Percentiles rank a stretch among this genome's conserved stretches.
Conservation (phyloP, 2,113 vertebrate species). For the Siniperca chuatsi region DNA sequence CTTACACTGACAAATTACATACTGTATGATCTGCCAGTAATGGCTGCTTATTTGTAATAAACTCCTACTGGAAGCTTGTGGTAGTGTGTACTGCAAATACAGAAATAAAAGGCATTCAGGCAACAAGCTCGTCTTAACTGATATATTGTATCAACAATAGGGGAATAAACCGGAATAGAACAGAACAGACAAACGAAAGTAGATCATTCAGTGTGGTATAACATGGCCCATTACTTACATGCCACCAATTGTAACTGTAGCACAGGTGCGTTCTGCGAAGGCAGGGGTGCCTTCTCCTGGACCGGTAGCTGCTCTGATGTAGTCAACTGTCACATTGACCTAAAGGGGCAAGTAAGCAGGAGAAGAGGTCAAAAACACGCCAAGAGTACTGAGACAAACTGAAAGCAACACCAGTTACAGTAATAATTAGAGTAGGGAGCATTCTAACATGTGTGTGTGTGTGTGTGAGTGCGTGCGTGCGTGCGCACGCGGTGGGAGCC, state of each 20-base stretch:
- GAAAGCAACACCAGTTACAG: constrained; percentile 30
- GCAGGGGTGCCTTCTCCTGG: constrained; percentile 89
- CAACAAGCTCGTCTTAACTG: neutral
- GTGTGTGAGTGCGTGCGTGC: neutral
- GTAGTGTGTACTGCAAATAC: neutral
- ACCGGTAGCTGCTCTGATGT: constrained; percentile 94
- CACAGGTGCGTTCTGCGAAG: constrained; percentile 96
- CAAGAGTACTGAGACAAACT: constrained; percentile 17
- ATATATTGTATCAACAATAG: neutral
- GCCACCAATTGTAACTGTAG: constrained; percentile 95
- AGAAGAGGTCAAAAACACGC: constrained; percentile 34
- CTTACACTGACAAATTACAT: constrained; percentile 9
- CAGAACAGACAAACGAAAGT: neutral
- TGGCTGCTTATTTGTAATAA: neutral
- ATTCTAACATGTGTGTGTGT: constrained; percentile 5
- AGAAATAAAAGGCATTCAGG: neutral
- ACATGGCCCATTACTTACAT: constrained; percentile 88
- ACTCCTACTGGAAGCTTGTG: neutral
- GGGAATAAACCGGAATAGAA: neutral
- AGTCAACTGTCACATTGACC: constrained; percentile 97
- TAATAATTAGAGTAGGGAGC: constrained; percentile 48
- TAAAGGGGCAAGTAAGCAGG: constrained; percentile 49
- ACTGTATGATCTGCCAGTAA: neutral
- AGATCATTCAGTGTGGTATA: neutral
- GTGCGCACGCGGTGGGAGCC: too few species aligned